Percentiles rank a stretch among this genome's conserved stretches.
Conservation (phyloP, 2,888 invertebrate genomes). For the Aromia moschata region DNA sequence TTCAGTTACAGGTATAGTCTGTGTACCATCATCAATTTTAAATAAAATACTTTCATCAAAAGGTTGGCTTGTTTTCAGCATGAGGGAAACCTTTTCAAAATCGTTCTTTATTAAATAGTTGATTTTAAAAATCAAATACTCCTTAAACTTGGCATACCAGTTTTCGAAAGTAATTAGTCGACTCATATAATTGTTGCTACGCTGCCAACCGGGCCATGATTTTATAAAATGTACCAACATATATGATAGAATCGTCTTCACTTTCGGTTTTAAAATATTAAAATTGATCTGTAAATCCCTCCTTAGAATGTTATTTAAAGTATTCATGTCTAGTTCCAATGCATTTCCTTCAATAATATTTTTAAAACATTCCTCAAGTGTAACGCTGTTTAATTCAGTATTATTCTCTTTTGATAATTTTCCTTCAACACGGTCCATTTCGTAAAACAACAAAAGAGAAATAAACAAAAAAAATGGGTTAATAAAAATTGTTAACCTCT, state of each 20-base stretch:
- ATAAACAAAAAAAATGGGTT: no score
- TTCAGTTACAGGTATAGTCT: conserved; percentile 23
- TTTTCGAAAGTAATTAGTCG: conserved; percentile 33
- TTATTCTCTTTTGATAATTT: neutral
- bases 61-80: conserved; percentile 18
- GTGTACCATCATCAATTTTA: conserved; percentile 32
- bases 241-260: conserved; percentile 28
- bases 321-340: conserved; percentile 26
- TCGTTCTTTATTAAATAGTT: conserved; percentile 36
- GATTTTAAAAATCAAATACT: conserved; percentile 34
- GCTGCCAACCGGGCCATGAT: conserved; percentile 38
- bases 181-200: conserved; percentile 22
- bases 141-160: conserved; percentile 35
- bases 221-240: conserved; percentile 37
- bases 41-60: conserved; percentile 23
- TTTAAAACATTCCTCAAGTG: conserved; percentile 30
- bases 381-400: conserved; percentile 3
- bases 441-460: no score
- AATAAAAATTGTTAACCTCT: no score
- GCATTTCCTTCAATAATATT: conserved; percentile 32
- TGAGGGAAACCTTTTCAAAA: conserved; percentile 25
- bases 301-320: conserved; percentile 26
- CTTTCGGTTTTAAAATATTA: conserved; percentile 27
- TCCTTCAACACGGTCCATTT: neutral
- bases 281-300: conserved; percentile 28